Percentiles rank a stretch among this genome's conserved stretches.
Evolutionary conservation across 2,888 invertebrate genomes (phyloP).

Genomic region (Muschampia plurimacula): DNA sequence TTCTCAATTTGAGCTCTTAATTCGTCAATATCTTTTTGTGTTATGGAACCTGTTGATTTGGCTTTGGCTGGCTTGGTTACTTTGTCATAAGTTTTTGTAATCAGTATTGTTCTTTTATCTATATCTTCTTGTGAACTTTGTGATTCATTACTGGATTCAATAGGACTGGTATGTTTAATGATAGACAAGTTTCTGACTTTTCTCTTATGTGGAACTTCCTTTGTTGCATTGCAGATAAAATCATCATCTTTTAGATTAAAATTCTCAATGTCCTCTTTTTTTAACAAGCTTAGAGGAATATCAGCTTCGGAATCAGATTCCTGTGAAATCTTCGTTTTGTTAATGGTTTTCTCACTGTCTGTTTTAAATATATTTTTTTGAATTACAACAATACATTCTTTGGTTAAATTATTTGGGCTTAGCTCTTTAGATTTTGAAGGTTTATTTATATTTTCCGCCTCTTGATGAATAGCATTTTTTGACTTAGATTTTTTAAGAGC

Average conservation of each 20-base stretch:
- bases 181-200: conserved; percentile 46
- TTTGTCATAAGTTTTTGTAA: conserved; percentile 72
- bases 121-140: conserved; percentile 47
- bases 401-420: conserved; percentile 72
- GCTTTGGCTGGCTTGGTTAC: conserved; percentile 65
- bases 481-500: conserved; percentile 21
- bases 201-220: conserved; percentile 46
- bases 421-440: conserved; percentile 47
- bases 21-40: conserved; percentile 74
- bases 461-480: not conserved
- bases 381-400: conserved; percentile 76
- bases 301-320: conserved; percentile 24
- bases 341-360: not conserved
- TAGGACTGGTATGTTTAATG: not conserved
- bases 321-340: conserved; percentile 21
- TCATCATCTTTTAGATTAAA: conserved; percentile 57
- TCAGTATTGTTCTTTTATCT: conserved; percentile 67
- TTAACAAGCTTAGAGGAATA: conserved; percentile 20
- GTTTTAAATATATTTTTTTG: conserved; percentile 71
- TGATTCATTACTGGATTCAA: conserved; percentile 35
- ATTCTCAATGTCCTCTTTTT: conserved; percentile 6
- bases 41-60: conserved; percentile 78
- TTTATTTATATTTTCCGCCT: not conserved
- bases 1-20: conserved; percentile 70
- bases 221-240: conserved; percentile 47